Base-by-base conservation (phyloP, 1,140 invertebrate genomes). In the Belonocnema kinseyi region DNA sequence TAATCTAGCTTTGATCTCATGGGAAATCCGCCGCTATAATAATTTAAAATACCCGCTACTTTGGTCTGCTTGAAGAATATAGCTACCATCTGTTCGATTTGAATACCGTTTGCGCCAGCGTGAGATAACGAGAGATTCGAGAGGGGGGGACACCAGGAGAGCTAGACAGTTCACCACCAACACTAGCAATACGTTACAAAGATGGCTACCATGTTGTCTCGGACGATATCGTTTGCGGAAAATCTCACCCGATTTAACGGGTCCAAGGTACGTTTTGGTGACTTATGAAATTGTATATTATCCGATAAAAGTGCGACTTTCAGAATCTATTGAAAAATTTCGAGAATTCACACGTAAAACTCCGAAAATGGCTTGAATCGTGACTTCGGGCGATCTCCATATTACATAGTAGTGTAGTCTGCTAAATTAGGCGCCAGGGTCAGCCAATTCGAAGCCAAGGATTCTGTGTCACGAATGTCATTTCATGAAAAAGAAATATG, bases 171-270 rank as follows among this genome's bases (percentile, higher is more conserved):
- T 8, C 8, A 46, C 40, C 40, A 7, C 40, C 40, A 46, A 46
- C 40, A 46, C 10, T 2, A 46, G 40, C 10, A 46, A 46, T 17
- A 54, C 53, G n/a, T 81, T 74, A 81, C 70, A 89, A 94, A 93
- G 92, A 95, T 95, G 94, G 94, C 94, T 90, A 94, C 93, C 85
- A 93, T 95, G 91, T 92, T 95, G 87, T 93, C 93, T 86, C 93
- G 94, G 87, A 92, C 93, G 82, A 85, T 94, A 87, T 91, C 91
- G 88, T 89, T 95, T 87, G 93, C 93, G 77, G 94, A 95, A 90
- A 93, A 90, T 88, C 85, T 94, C 61, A 88, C 93, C 80, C 89
- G 93, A 53, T 93, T 94, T 89, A 94, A 93, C 90, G 92, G 93
- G 80, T 82, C 91, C 76, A 95, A 95, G 93, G 94, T 95, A 93